Base-by-base conservation (phyloP, 2,113 vertebrate genomes). In the Dryoscopus gambensis region DNA sequence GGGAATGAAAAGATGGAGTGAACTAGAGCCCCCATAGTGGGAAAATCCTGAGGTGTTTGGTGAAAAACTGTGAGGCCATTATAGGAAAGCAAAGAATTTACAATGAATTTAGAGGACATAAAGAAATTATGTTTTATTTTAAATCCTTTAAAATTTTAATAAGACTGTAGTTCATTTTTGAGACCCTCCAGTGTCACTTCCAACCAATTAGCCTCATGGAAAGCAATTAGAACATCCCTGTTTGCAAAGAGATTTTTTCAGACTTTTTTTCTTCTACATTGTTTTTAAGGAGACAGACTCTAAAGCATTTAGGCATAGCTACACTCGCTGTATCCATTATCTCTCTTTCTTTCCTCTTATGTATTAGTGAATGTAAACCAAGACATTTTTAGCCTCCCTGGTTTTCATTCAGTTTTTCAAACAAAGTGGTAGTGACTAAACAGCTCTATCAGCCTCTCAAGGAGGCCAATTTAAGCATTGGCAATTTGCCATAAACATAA, bases 381-480 rank as follows among this genome's bases (percentile, higher is more conserved):
- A 87, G 90, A 67, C 74, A 84, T 67, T 90, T 96, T 79, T 92
- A 85, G 33, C 86, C 92, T 90, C 84, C 78, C 73, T 90, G 84
- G 84, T 96, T 96, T 97, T 95, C 95, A 92, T 96, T 97, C 80
- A 92, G 69, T 85, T 94, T 90, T 95, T 96, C 95, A 95, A 96
- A 96, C 96, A 96, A 97, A 97, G 82, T 81, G 35, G 73, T 96
- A 84, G 89, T 96, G 93, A 93, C 90, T 83, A 77, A 74, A 63
- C 75, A 91, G 67, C 64, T 91, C 93, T 94, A 87, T 94, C 84
- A 96, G 75, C 80, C 84, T 89, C 95, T 93, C 84, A 97, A 84
- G 90, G 84, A 95, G 96, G 82, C 87, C 80, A 87, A 78, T 96
- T 97, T 95, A 92, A 97, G 96, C 64, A 70, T 56, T 98, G 97